A percentile compares a stretch with the other conserved stretches of the same genome.
phyloP scores from a whole-genome alignment of 2,797 vertebrate genomes.

The Arrhamphus sclerolepis region DNA sequence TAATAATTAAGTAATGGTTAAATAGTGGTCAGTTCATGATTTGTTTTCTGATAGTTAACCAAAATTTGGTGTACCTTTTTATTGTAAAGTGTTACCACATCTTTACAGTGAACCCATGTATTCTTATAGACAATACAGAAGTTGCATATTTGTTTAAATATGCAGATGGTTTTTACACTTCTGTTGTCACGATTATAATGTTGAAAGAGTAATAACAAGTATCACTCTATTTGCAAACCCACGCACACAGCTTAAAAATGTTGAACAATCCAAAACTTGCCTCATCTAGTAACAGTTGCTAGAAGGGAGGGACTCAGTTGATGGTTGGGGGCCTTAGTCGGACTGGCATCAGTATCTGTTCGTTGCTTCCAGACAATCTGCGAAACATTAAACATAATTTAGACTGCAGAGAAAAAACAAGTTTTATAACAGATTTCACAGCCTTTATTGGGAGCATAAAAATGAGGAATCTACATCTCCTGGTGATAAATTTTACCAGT shows the following conservation, averaged over 20 bases:
- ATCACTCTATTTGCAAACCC: no score
- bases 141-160: not conserved
- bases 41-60: no score
- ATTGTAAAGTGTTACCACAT: no score
- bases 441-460: not conserved
- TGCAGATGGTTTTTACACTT: no score
- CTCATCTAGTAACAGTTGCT: not conserved
- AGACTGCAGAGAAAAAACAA: not conserved
- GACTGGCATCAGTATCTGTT: not conserved
- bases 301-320: not conserved
- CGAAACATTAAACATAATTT: not conserved
- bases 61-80: no score
- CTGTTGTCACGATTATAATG: no score
- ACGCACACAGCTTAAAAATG: not conserved
- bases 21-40: no score
- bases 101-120: not conserved
- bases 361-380: not conserved
- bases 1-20: no score
- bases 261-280: not conserved
- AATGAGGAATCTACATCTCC: not conserved
- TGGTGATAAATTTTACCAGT: not conserved
- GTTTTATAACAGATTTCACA: no score
- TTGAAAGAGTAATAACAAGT: no score
- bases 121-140: not conserved
- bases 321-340: not conserved